Conservation (phyloP, 2,888 invertebrate genomes). For the Zootermopsis nevadensis region DNA sequence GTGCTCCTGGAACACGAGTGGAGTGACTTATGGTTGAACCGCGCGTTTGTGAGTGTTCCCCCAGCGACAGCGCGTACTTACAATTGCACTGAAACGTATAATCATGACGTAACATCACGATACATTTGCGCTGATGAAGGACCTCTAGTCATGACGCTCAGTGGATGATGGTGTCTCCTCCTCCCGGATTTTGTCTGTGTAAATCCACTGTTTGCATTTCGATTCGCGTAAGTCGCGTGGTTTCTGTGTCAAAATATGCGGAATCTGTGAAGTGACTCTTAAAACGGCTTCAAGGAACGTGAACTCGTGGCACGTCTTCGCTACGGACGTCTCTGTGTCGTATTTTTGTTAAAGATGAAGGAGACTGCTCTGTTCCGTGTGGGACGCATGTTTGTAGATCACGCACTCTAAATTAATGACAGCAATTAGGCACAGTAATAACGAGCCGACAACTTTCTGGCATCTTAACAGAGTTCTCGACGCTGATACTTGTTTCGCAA, state of each 20-base stretch:
- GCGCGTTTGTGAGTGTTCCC: neutral
- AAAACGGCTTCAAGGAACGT: neutral
- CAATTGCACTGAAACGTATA: neutral
- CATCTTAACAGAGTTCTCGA: neutral
- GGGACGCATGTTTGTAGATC: neutral
- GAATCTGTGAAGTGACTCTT: neutral
- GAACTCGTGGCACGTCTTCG: neutral
- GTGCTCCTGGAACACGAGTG: neutral
- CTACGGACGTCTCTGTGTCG: no score
- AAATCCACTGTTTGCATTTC: neutral
- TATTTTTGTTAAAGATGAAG: neutral
- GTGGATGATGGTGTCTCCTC: neutral
- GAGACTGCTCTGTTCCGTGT: neutral
- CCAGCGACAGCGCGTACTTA: neutral
- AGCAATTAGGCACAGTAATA: neutral
- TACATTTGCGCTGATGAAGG: neutral
- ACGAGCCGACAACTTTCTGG: neutral
- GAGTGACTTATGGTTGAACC: neutral
- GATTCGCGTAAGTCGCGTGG: neutral
- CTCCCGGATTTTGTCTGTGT: neutral
- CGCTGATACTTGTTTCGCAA: neutral
- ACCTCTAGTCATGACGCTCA: constrained; percentile 19
- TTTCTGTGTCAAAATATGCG: neutral
- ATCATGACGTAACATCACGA: neutral
- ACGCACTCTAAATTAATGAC: neutral